Evolutionary conservation across 2,888 invertebrate species (phyloP).

Genomic region (Iphiclides podalirius): DNA sequence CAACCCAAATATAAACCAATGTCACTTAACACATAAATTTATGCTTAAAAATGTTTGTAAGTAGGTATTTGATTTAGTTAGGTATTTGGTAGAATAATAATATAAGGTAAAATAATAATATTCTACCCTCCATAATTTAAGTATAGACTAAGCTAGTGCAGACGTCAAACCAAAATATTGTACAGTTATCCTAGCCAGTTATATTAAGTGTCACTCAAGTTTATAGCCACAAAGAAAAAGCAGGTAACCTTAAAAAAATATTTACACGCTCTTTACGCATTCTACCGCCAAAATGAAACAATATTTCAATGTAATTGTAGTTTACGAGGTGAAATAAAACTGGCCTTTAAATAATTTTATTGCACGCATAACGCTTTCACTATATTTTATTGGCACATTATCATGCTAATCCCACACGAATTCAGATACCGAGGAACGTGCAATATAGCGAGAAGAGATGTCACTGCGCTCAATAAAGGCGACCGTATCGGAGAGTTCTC

Average conservation of each 20-base stretch:
- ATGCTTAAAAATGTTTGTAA: too few relatives aligned
- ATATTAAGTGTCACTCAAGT: not conserved
- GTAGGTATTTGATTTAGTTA: too few relatives aligned
- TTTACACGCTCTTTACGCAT: not conserved
- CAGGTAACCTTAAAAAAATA: not conserved
- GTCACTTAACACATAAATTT: too few relatives aligned
- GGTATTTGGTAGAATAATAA: too few relatives aligned
- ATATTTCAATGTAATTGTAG: conserved; percentile 7
- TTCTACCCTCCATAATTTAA: too few relatives aligned
- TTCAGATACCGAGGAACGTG: conserved; percentile 18
- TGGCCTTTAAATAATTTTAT: conserved; percentile 24
- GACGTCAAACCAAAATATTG: too few relatives aligned
- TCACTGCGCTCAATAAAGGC: conserved; percentile 21
- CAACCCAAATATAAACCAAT: too few relatives aligned
- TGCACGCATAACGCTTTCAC: conserved; percentile 7
- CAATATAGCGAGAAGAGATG: conserved; percentile 25
- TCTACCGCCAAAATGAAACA: conserved; percentile 1
- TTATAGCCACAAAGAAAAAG: not conserved
- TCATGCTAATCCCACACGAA: conserved; percentile 20
- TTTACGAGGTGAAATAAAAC: conserved; percentile 19
- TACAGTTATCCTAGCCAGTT: not conserved
- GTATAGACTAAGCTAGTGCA: too few relatives aligned
- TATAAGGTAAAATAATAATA: too few relatives aligned
- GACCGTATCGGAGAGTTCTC: conserved; percentile 18
- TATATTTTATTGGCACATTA: conserved; percentile 27